Evolutionary conservation across 2,797 vertebrate species (phyloP).

Genomic region (Knipowitschia caucasica): DNA sequence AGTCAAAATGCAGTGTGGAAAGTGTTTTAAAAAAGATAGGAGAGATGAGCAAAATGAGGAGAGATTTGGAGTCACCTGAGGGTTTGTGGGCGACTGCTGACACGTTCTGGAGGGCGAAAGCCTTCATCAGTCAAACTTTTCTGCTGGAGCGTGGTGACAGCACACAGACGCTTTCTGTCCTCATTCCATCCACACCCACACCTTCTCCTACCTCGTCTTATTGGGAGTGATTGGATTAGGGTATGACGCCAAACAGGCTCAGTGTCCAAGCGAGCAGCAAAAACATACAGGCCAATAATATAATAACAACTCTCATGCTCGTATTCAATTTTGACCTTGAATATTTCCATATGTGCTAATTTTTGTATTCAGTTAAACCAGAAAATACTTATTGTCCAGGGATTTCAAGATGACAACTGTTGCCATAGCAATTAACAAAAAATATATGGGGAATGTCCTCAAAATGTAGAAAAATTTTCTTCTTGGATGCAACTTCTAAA

Average conservation of each 20-base stretch:
- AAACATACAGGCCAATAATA: conserved; percentile 43
- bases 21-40: conserved; percentile 12
- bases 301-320: conserved; percentile 3
- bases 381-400: too few relatives aligned
- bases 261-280: conserved; percentile 45
- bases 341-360: too few relatives aligned
- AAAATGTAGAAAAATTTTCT: too few relatives aligned
- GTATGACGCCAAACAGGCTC: conserved; percentile 71
- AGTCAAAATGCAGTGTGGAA: conserved; percentile 11
- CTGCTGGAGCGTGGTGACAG: conserved; percentile 46
- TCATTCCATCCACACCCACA: conserved; percentile 75
- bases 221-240: conserved; percentile 64
- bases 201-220: conserved; percentile 64
- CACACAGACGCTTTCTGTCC: conserved; percentile 70
- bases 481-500: too few relatives aligned
- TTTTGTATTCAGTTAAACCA: too few relatives aligned
- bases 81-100: conserved; percentile 43
- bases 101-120: conserved; percentile 50
- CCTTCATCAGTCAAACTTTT: conserved; percentile 50
- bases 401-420: too few relatives aligned
- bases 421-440: too few relatives aligned
- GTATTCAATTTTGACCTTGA: too few relatives aligned
- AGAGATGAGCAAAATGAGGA: conserved; percentile 21
- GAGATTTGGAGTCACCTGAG: conserved; percentile 54
- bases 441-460: too few relatives aligned